Percentiles rank a stretch among this genome's conserved stretches.
phyloP scores from a whole-genome alignment of 2,888 invertebrate species.

The Operophtera brumata region DNA sequence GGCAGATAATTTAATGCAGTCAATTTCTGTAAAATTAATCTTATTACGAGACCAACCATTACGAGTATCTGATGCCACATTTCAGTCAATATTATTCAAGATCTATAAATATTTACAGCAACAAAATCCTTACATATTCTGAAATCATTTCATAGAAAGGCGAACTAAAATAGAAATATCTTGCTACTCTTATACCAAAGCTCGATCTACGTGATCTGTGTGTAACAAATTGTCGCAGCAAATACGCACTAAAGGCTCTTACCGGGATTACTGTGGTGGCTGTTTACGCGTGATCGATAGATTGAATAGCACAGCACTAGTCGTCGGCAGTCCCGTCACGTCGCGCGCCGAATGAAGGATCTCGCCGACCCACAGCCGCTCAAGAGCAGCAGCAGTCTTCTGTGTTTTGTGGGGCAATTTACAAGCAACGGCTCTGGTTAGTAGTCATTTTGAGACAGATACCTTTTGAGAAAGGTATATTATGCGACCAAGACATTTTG shows the following conservation, averaged over 20 bases:
- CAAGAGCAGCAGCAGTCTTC: constrained; percentile 29
- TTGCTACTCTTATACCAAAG: background rate
- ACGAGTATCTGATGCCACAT: background rate
- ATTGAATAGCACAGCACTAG: constrained; percentile 45
- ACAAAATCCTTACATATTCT: background rate
- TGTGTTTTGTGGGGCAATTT: constrained; percentile 20
- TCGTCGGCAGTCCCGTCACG: constrained; percentile 53
- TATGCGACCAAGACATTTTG: no score
- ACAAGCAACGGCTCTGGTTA: constrained; percentile 8
- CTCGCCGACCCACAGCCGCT: constrained; percentile 48
- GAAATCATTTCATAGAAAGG: background rate
- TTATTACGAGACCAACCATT: background rate
- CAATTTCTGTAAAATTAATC: background rate
- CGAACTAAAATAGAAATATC: background rate
- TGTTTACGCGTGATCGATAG: constrained; percentile 54
- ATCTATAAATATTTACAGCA: background rate
- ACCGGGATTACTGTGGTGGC: constrained; percentile 53
- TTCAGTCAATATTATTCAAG: background rate
- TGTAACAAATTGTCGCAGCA: constrained; percentile 31
- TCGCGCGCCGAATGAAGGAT: constrained; percentile 55
- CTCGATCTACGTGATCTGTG: constrained; percentile 8
- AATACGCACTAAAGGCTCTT: constrained; percentile 32
- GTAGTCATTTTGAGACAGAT: no score
- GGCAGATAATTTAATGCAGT: background rate
- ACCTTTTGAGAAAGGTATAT: no score